These are phyloP conservation scores for Drosophila lini DNA, from an alignment of 1,140 invertebrate species.

Conservation along the genomic window DNA sequence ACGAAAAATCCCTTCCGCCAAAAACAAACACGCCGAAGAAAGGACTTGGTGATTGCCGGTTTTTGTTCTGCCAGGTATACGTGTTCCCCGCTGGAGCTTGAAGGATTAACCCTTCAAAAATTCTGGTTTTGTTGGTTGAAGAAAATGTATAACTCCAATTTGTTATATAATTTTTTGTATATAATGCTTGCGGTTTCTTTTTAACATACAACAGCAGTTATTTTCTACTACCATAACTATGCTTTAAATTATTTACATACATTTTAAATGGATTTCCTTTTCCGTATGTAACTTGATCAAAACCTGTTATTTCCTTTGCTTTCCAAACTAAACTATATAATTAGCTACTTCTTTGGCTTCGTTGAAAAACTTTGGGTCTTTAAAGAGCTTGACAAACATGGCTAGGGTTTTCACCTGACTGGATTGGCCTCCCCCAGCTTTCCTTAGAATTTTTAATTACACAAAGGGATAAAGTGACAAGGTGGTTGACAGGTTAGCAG, in stretches of 20 bases:
- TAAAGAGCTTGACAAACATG: slow-evolving; percentile 37
- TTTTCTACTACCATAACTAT: no score
- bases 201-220: no score
- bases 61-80: slow-evolving; percentile 20
- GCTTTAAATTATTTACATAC: not conserved
- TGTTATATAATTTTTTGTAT: not conserved
- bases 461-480: slow-evolving; percentile 62
- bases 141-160: not conserved
- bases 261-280: not conserved
- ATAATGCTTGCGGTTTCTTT: no score
- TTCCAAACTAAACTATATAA: not conserved
- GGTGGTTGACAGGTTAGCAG: slow-evolving; percentile 54
- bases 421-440: slow-evolving; percentile 17
- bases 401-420: not conserved
- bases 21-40: slow-evolving; percentile 33
- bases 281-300: not conserved
- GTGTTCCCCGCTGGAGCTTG: slow-evolving; percentile 12
- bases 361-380: slow-evolving; percentile 12
- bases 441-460: slow-evolving; percentile 69
- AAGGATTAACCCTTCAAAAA: slow-evolving; percentile 41
- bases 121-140: not conserved
- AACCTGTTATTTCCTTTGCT: slow-evolving; percentile 3
- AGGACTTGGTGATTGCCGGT: slow-evolving; percentile 23
- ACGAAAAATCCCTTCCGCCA: slow-evolving; percentile 21
- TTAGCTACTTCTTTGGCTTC: slow-evolving; percentile 10